A percentile compares a stretch with the other conserved stretches of the same genome.
Conservation (phyloP, 2,797 vertebrate species). For the Hydrophis major region DNA sequence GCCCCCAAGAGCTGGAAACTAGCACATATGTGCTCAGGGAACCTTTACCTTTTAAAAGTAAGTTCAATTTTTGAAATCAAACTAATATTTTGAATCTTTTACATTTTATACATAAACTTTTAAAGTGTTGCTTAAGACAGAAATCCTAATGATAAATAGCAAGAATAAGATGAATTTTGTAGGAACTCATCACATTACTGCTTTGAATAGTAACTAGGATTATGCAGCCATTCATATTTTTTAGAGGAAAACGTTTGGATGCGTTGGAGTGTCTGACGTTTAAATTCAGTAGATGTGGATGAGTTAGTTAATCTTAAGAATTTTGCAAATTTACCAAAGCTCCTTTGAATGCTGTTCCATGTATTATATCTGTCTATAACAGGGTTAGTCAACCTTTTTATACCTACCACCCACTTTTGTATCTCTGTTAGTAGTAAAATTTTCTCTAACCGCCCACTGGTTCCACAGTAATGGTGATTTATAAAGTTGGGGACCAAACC, state of each 20-base stretch:
- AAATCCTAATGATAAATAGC: background rate
- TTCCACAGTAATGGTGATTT: too few relatives aligned
- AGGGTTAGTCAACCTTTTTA: too few relatives aligned
- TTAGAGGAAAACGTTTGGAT: background rate
- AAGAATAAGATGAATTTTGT: background rate
- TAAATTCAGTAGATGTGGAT: background rate
- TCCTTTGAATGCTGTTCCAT: background rate
- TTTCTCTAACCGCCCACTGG: too few relatives aligned
- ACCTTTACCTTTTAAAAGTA: background rate
- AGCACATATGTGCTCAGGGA: too few relatives aligned
- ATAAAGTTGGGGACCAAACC: too few relatives aligned
- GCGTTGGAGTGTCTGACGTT: background rate
- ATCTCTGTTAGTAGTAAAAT: too few relatives aligned
- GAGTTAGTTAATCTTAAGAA: background rate
- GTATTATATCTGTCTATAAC: background rate
- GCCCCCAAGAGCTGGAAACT: too few relatives aligned
- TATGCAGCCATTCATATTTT: background rate
- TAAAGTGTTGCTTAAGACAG: background rate
- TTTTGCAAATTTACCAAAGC: background rate
- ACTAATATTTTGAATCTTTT: background rate
- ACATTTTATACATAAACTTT: background rate
- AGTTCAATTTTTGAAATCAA: background rate
- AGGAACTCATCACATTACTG: background rate
- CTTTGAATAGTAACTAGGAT: background rate
- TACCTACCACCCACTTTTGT: too few relatives aligned